Evolutionary conservation across 2,888 invertebrate genomes (phyloP).

Genomic region (Neuroscelio doddi): DNA sequence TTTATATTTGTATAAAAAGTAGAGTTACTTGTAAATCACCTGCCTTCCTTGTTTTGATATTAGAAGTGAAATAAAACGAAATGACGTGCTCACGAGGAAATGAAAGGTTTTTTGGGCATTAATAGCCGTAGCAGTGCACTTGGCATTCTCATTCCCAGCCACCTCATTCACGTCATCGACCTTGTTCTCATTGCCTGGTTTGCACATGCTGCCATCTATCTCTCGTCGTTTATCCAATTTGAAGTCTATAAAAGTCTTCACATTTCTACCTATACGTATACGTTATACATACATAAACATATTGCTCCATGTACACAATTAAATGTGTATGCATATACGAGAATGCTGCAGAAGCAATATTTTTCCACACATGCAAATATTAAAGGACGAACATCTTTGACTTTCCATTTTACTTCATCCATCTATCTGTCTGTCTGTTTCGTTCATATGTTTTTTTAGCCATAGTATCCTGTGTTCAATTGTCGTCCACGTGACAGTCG

Average conservation of each 20-base stretch:
- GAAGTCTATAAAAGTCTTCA: constrained; percentile 14
- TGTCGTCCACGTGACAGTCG: constrained; percentile 32
- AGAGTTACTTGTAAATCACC: not conserved
- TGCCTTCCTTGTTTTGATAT: not conserved
- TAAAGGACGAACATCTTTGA: constrained; percentile 26
- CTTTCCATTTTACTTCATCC: constrained; percentile 18
- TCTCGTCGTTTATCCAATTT: constrained; percentile 32
- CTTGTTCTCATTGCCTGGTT: constrained; percentile 30
- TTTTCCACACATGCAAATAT: constrained; percentile 9
- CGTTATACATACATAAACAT: not conserved
- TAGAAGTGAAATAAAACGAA: not conserved
- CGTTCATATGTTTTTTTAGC: not conserved
- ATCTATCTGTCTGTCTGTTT: constrained; percentile 25
- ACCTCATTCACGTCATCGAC: constrained; percentile 27
- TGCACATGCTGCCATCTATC: constrained; percentile 29
- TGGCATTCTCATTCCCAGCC: constrained; percentile 18
- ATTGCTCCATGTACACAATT: not conserved
- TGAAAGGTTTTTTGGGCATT: constrained; percentile 18
- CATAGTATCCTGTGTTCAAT: constrained; percentile 11
- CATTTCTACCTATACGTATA: not conserved
- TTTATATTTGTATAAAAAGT: no score
- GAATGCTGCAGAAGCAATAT: not conserved
- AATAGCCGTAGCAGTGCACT: constrained; percentile 17
- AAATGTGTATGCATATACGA: not conserved
- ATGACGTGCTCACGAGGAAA: not conserved